Base-by-base conservation (phyloP, 2,888 invertebrate species). In the Stomorhina lunata region DNA sequence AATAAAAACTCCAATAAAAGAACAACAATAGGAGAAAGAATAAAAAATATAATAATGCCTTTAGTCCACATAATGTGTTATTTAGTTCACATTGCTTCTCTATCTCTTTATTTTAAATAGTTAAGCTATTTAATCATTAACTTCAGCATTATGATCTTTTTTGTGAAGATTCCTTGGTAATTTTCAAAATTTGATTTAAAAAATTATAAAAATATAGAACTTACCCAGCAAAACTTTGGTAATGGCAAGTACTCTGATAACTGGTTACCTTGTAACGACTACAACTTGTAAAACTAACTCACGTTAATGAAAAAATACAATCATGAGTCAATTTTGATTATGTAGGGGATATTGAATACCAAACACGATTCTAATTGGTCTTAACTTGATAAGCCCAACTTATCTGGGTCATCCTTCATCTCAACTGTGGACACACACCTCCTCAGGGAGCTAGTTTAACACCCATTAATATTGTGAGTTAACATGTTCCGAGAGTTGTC, bases 31-130 rank as follows among this genome's bases (percentile, higher is more conserved):
- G 5, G 20, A 22, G 10, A 12, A 22, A 50, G 25, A 12, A 12
- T 7, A 59, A 27, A 75, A 32, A 80, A 81, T 66, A 63, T 80
- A 80, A 79, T 72, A 55, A 80, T 79, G 72, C 72, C 80, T 71
- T 45, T 73, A 77, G 69, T 50, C 20, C 69, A 69, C 55, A 82
- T 63, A 61, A 65, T 40, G 37, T 69, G 27, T 12, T 29, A n/a
- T 57, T 59, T 7, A 27, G 6, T 68, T 48, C 45, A 57, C 17
- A 66, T 66, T 76, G 66, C 57, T 29, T 63, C n/a, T 7, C n/a
- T 10, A 27, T 25, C 3, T 4, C 55, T 40, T 29, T 65, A 27
- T 48, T 69, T 37, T 25, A 27, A n/a, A n/a, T n/a, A n/a, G n/a
- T 37, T 12, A 27, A 71, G 53, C 50, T 69, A 37, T 48, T 61